phyloP scores from a whole-genome alignment of 2,888 invertebrate species.

The Cryptops parisi region DNA sequence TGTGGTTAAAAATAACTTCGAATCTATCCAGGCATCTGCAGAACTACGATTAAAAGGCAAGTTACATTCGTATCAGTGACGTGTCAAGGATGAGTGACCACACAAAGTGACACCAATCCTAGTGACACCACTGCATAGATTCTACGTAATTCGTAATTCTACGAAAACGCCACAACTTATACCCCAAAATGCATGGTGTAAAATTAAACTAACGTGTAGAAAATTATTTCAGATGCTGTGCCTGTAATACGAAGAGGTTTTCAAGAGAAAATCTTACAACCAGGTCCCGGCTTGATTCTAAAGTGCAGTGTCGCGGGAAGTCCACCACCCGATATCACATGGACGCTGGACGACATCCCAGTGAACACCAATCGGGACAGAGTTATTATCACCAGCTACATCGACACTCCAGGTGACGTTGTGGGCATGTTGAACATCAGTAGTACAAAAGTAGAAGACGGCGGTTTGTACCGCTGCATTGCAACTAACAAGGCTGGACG shows the following conservation, averaged over 20 bases:
- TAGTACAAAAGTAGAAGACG: conserved; percentile 78
- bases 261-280: conserved; percentile 74
- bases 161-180: not conserved
- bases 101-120: too few species aligned
- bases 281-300: conserved; percentile 73
- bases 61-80: not conserved
- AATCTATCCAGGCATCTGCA: conserved; percentile 69
- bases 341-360: conserved; percentile 82
- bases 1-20: conserved; percentile 58
- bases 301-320: conserved; percentile 89
- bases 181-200: too few species aligned
- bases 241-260: conserved; percentile 54
- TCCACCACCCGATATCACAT: conserved; percentile 83
- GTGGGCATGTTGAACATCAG: conserved; percentile 83
- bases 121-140: too few species aligned
- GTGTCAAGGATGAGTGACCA: too few species aligned
- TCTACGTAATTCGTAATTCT: too few species aligned
- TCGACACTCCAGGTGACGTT: conserved; percentile 47
- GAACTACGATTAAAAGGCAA: conserved; percentile 63
- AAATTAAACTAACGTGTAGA: too few species aligned
- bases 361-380: conserved; percentile 39
- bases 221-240: conserved; percentile 60
- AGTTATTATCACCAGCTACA: conserved; percentile 18
- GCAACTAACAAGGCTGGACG: conserved; percentile 46
- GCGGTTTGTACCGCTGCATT: conserved; percentile 76